phyloP scores from a whole-genome alignment of 2,888 invertebrate species.

The Ophion costatus region DNA sequence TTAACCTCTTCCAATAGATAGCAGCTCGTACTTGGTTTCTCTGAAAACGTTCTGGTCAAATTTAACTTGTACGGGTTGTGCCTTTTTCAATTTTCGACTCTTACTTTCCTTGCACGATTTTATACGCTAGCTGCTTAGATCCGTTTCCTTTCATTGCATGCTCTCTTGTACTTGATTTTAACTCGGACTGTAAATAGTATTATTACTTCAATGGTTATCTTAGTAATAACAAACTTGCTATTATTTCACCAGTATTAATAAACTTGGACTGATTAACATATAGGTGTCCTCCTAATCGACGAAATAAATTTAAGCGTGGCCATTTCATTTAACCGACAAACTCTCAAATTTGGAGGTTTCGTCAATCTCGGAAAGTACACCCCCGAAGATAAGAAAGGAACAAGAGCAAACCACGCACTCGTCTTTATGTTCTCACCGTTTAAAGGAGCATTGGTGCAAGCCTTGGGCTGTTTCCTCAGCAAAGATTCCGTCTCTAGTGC shows the following conservation, averaged over 20 bases:
- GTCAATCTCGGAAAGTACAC: constrained; percentile 68
- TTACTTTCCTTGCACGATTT: too few species aligned
- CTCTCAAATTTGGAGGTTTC: constrained; percentile 50
- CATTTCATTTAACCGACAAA: constrained; percentile 20
- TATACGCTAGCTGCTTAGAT: too few species aligned
- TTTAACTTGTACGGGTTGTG: too few species aligned
- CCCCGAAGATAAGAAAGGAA: constrained; percentile 59
- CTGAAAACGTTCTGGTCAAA: too few species aligned
- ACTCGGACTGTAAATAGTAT: not conserved
- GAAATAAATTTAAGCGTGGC: constrained; percentile 21
- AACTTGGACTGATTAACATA: constrained; percentile 8
- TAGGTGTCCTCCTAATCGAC: constrained; percentile 29
- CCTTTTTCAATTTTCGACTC: too few species aligned
- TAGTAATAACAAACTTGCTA: not conserved
- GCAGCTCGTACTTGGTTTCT: too few species aligned
- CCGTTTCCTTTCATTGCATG: too few species aligned
- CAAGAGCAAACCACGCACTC: constrained; percentile 71
- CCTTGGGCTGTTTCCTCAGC: constrained; percentile 57
- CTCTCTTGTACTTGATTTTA: too few species aligned
- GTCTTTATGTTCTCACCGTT: constrained; percentile 73
- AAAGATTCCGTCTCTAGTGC: constrained; percentile 63
- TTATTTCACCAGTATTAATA: not conserved
- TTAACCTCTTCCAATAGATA: too few species aligned
- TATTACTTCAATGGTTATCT: not conserved
- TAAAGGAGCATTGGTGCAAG: constrained; percentile 70